Evolutionary conservation across 2,888 invertebrate genomes (phyloP).

Genomic region (Aleiodes leptofemur): DNA sequence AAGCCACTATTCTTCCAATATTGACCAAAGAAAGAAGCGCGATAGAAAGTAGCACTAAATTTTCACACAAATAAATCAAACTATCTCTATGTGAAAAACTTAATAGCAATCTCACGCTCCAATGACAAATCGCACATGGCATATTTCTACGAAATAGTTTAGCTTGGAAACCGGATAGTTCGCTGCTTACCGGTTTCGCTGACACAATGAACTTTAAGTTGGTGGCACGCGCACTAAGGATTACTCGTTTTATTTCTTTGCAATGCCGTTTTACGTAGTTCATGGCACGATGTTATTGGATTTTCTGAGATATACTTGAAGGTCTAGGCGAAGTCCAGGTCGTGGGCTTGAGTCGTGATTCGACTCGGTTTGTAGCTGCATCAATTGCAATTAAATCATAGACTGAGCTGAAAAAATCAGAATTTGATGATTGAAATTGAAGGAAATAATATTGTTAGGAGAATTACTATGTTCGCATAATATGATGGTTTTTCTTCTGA

Average conservation of each 20-base stretch:
- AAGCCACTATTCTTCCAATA: background rate
- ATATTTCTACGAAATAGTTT: conserved; percentile 36
- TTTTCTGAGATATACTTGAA: conserved; percentile 36
- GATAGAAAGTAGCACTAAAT: conserved; percentile 10
- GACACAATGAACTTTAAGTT: conserved; percentile 55
- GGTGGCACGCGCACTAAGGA: conserved; percentile 43
- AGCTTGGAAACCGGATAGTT: conserved; percentile 52
- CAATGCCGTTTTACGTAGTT: conserved; percentile 36
- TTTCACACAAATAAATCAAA: conserved; percentile 23
- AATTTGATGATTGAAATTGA: too few relatives aligned
- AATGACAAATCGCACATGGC: conserved; percentile 42
- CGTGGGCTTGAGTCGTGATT: background rate
- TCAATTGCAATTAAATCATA: too few relatives aligned
- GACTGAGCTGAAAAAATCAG: too few relatives aligned
- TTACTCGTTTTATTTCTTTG: conserved; percentile 36
- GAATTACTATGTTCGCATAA: too few relatives aligned
- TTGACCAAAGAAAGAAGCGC: background rate
- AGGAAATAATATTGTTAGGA: too few relatives aligned
- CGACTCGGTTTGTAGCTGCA: background rate
- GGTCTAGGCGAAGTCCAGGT: conserved; percentile 47
- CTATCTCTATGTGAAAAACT: conserved; percentile 12
- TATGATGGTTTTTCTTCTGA: too few relatives aligned
- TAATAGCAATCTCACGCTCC: conserved; percentile 35
- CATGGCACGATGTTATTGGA: conserved; percentile 33
- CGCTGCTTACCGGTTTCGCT: conserved; percentile 53